Percentiles rank a stretch among this genome's conserved stretches.
These are phyloP conservation scores for Epinephelus malabaricus DNA, from an alignment of 2,797 vertebrate species.

Conservation along the genomic window DNA sequence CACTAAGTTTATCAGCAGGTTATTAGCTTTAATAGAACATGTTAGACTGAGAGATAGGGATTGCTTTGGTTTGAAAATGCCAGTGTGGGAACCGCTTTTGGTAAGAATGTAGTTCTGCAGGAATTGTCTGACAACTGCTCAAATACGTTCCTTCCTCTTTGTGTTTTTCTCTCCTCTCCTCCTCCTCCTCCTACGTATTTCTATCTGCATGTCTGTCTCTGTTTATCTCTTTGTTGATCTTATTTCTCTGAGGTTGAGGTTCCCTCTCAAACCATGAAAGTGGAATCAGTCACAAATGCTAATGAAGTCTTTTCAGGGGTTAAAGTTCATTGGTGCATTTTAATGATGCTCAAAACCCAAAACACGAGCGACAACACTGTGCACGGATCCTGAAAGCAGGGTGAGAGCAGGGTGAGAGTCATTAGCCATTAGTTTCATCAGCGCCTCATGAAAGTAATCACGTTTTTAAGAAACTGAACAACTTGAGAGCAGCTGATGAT, in stretches of 20 bases:
- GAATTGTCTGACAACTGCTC: slow-evolving; percentile 20
- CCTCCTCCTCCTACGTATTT: background rate
- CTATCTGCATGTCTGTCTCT: background rate
- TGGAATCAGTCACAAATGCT: slow-evolving; percentile 3
- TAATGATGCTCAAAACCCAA: background rate
- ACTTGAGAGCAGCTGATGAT: slow-evolving; percentile 2
- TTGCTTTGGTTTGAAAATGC: slow-evolving; percentile 10
- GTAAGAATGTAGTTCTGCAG: slow-evolving; percentile 64
- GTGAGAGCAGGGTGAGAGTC: background rate
- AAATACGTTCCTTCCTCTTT: background rate
- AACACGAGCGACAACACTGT: background rate
- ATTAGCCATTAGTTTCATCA: background rate
- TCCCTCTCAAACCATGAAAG: background rate
- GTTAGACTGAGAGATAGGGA: background rate
- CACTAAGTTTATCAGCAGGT: background rate
- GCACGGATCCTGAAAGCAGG: background rate
- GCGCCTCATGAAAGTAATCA: background rate
- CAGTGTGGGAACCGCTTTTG: slow-evolving; percentile 12
- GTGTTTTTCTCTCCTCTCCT: background rate
- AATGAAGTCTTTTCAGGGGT: background rate
- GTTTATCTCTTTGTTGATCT: background rate
- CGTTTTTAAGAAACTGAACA: background rate
- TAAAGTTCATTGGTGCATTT: background rate
- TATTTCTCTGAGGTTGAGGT: background rate
- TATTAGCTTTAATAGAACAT: background rate